Evolutionary conservation across 1,140 invertebrate genomes (phyloP).

Genomic region (Lepidurus packardi): DNA sequence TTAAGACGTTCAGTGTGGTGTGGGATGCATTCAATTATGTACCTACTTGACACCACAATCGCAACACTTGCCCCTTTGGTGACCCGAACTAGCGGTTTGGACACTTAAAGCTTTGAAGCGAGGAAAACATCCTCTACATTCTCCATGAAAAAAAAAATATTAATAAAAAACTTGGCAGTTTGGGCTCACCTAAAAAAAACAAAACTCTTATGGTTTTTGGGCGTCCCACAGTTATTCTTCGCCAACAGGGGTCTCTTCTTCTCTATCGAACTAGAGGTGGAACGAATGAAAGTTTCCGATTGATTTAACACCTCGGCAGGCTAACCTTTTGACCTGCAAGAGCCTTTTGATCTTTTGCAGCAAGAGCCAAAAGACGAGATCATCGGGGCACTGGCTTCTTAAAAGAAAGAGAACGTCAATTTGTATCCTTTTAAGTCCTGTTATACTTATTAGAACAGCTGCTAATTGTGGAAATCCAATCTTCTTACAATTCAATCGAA

Average conservation of each 20-base stretch:
- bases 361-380: neutral
- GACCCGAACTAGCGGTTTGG: neutral
- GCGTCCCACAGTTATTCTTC: neutral
- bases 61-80: neutral
- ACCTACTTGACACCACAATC: neutral
- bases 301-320: conserved; percentile 4
- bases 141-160: no score
- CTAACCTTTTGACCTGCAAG: neutral
- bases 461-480: no score
- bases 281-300: neutral
- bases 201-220: neutral
- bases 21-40: conserved; percentile 8
- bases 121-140: no score
- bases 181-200: no score
- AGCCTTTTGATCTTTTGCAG: no score
- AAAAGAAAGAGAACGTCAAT: neutral
- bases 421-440: no score
- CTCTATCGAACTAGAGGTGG: neutral
- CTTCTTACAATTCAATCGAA: no score
- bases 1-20: neutral
- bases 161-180: no score
- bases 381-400: neutral
- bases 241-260: neutral
- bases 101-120: neutral
- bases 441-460: no score